Base-by-base conservation (phyloP, 2,888 invertebrate species). In the Laothoe populi region DNA sequence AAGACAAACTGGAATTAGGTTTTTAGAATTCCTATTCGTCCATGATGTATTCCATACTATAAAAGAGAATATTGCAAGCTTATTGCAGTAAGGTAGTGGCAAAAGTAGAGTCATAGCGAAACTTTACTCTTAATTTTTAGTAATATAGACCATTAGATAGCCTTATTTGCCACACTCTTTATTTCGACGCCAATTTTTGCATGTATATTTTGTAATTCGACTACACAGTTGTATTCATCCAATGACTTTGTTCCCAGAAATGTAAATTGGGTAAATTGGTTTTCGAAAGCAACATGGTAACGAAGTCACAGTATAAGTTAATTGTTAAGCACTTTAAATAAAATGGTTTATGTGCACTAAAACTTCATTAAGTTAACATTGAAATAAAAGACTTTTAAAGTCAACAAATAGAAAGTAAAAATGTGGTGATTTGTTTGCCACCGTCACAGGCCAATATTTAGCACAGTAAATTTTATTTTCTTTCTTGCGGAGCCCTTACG, bases 401-500 rank as follows among this genome's bases (percentile, higher is more conserved):
- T 45, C 21, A 10, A 38, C 24, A 16, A 60, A 8, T 53, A 35
- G 19, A 24, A 48, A 31, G 19, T 38, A 13, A 48, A 11, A 11
- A 10, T 40, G 26, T 77, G 74, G 74, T 70, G 70, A 74, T 83
- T 84, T 75, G 70, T 79, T 87, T 84, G 86, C 84, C 71, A 82
- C 70, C 69, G 73, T 81, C 81, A 82, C 83, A 75, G 74, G 78
- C 80, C 81, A 83, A 83, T 83, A 83, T 84, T 84, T 79, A 90
- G 92, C 92, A 92, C 92, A 90, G 90, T 92, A 88, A 90, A 92
- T 81, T 87, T 91, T 92, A 88, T 82, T 92, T 92, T 92, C 83
- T 92, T 92, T 92, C 91, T 92, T 92, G 92, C 92, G 92, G 92
- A 92, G 92, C 90, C 92, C 92, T 91, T 92, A 89, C 90, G 88